These are phyloP conservation scores for Caenorhabditis doughertyi DNA, from an alignment of 2,888 invertebrate genomes.

Conservation along the genomic window DNA sequence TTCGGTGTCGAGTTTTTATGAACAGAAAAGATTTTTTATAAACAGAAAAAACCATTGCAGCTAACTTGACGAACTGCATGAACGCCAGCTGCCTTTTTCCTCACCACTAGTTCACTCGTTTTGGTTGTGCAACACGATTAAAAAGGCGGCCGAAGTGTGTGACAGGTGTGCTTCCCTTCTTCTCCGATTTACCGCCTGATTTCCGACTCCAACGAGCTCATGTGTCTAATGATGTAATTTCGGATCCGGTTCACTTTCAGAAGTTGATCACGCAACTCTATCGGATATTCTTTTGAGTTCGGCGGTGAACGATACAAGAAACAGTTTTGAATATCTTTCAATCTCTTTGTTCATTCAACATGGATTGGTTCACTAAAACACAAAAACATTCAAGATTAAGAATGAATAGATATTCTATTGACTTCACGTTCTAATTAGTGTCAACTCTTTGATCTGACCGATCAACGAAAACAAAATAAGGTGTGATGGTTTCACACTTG, in stretches of 20 bases:
- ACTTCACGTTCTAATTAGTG: constrained; percentile 3
- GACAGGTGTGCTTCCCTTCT: no score
- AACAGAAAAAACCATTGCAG: no score
- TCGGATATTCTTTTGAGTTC: not conserved
- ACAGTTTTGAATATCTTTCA: not conserved
- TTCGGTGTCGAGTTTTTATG: no score
- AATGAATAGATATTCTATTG: not conserved
- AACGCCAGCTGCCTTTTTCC: no score
- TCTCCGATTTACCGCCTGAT: no score
- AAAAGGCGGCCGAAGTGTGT: no score
- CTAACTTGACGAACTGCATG: no score
- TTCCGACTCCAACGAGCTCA: not conserved
- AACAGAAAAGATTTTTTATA: no score
- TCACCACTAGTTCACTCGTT: no score
- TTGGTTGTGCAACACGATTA: no score
- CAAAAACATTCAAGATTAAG: no score
- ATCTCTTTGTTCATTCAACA: not conserved
- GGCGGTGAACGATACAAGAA: not conserved
- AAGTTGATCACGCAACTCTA: not conserved
- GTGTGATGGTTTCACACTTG: constrained; percentile 9
- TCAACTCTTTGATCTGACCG: constrained; percentile 2
- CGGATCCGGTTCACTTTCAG: constrained; percentile 2
- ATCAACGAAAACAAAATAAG: not conserved
- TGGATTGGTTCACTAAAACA: not conserved
- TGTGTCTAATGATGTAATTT: constrained; percentile 2